Evolutionary conservation across 2,888 invertebrate genomes (phyloP).

Genomic region (Rugalucina vietnamica): DNA sequence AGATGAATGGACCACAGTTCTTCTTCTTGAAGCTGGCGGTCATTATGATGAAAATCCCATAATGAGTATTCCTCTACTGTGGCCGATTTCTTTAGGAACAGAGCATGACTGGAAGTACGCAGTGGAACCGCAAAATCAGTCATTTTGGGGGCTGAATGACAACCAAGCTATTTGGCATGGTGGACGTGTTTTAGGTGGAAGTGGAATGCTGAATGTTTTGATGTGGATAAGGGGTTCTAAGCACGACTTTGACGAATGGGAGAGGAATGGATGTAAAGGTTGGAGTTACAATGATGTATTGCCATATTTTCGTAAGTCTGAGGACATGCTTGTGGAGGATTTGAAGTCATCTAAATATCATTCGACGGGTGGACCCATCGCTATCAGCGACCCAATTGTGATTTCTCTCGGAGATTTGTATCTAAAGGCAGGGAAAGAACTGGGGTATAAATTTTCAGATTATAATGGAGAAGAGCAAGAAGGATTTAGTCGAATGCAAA

Average conservation of each 20-base stretch:
- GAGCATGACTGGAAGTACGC: conserved; percentile 82
- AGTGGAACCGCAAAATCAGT: conserved; percentile 82
- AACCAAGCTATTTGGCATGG: conserved; percentile 94
- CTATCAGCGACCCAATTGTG: conserved; percentile 65
- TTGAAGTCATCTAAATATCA: conserved; percentile 73
- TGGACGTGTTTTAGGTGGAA: conserved; percentile 95
- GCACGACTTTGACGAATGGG: conserved; percentile 96
- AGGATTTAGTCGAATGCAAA: conserved; percentile 42
- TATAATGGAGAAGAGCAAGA: conserved; percentile 68
- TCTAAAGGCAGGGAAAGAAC: conserved; percentile 86
- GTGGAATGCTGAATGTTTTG: conserved; percentile 95
- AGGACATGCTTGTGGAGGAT: conserved; percentile 82
- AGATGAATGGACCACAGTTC: conserved; percentile 13
- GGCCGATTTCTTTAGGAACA: conserved; percentile 80
- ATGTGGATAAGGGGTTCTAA: conserved; percentile 93
- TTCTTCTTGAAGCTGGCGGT: conserved; percentile 31
- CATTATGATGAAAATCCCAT: conserved; percentile 15
- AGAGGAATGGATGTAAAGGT: conserved; percentile 92
- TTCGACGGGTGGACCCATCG: conserved; percentile 74
- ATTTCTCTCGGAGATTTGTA: conserved; percentile 73
- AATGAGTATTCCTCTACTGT: conserved; percentile 82
- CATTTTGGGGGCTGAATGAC: conserved; percentile 12
- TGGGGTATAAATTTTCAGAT: conserved; percentile 86
- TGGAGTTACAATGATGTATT: conserved; percentile 94
- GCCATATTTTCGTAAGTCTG: conserved; percentile 85